phyloP scores from a whole-genome alignment of 1,140 invertebrate genomes.

The Oedothorax gibbosus region DNA sequence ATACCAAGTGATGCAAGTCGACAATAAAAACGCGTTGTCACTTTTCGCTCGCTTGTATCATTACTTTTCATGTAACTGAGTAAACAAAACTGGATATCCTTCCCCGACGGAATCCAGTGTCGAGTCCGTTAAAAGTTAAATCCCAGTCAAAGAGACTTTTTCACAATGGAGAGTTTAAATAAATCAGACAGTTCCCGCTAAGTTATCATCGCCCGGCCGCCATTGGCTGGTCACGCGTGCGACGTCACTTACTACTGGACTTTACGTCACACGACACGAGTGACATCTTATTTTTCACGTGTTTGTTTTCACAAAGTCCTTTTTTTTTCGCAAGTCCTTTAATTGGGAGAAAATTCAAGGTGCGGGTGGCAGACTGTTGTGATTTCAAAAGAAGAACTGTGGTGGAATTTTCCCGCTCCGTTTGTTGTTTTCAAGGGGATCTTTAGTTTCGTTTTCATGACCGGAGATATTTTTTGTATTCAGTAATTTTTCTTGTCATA shows the following conservation, averaged over 20 bases:
- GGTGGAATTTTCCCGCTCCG: not conserved
- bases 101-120: not conserved
- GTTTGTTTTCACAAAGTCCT: slow-evolving; percentile 10
- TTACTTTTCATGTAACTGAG: slow-evolving; percentile 4
- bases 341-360: slow-evolving; percentile 58
- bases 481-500: not conserved
- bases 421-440: not conserved
- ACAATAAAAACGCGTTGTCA: slow-evolving; percentile 5
- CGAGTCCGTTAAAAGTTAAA: too few species aligned
- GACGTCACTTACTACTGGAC: slow-evolving; percentile 50
- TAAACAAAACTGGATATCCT: slow-evolving; percentile 1
- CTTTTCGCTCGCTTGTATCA: not conserved
- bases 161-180: not conserved
- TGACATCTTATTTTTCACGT: slow-evolving; percentile 33
- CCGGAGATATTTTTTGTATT: not conserved
- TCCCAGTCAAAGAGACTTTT: too few species aligned
- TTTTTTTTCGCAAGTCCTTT: slow-evolving; percentile 21
- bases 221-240: slow-evolving; percentile 10
- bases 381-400: not conserved
- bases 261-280: slow-evolving; percentile 10
- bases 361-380: not conserved
- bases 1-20: too few species aligned
- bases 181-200: slow-evolving; percentile 49
- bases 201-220: slow-evolving; percentile 17
- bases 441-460: not conserved